These are phyloP conservation scores for Sycon ciliatum DNA, from an alignment of 37 sponge, comb jelly and placozoan genomes.

Conservation along the genomic window DNA sequence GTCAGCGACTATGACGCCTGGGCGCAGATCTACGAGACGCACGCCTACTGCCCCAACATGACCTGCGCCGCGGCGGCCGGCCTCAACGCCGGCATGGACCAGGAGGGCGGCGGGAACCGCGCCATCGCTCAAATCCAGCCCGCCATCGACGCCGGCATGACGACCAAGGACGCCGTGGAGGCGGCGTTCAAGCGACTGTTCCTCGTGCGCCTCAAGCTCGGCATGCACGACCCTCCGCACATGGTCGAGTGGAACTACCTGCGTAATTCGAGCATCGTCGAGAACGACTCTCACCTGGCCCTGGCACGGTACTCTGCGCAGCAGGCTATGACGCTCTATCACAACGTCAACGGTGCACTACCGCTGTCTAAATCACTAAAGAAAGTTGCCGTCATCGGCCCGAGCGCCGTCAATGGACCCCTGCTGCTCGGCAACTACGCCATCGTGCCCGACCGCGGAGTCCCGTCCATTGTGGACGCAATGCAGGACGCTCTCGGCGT, in stretches of 20 bases:
- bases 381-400: conserved; percentile 33
- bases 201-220: neutral
- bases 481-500: neutral
- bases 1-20: conserved; percentile 13
- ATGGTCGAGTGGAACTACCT: conserved; percentile 3
- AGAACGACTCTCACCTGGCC: neutral
- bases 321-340: neutral
- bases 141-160: neutral
- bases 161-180: neutral
- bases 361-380: neutral
- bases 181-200: neutral
- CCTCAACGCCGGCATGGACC: neutral
- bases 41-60: neutral
- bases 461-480: neutral
- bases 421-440: conserved; percentile 8
- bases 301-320: neutral
- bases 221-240: conserved; percentile 1
- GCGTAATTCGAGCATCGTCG: neutral
- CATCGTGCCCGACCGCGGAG: neutral
- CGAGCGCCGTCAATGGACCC: neutral
- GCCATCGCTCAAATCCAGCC: neutral
- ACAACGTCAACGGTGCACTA: neutral
- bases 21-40: neutral
- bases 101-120: conserved; percentile 10
- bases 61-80: conserved; percentile 9